Base-by-base conservation (phyloP, 2,113 vertebrate species). In the Scophthalmus maximus region DNA sequence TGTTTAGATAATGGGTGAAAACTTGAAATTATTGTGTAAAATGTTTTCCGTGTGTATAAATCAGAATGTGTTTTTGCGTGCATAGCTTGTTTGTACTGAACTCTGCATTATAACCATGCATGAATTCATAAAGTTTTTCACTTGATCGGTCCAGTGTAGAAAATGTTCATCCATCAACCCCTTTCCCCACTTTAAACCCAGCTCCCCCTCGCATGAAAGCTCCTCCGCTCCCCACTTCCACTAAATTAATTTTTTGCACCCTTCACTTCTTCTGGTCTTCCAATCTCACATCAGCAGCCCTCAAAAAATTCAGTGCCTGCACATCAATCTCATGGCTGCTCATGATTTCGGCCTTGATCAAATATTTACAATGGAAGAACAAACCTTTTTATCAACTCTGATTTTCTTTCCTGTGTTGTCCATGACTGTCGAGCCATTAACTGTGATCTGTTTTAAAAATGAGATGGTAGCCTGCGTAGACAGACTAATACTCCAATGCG, bases 331-430 rank as follows among this genome's bases (percentile, higher is more conserved):
- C 55, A 72, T 17, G 47, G 42, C 70, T 56, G 47, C 58, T 38
- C 38, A 15, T 70, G 67, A 78, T 81, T 87, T 87, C 78, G 78
- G 76, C 72, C 72, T 70, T 73, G 52, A 86, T 87, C 81, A 86
- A 85, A 90, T 84, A 82, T 89, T 82, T 85, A 79, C 74, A 76
- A 71, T 60, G 51, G 62, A 42, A 71, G 17, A 20, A 49, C 76
- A 74, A 63, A 77, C 52, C 69, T 69, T 65, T 57, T 52, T 65
- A 17, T 62, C 17, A 22, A 60, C 15, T 52, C 25, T 29, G 18
- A 69, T 62, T 42, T 76, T 47, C 20, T 22, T 47, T 38, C 47
- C 12, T 36, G 8, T 53, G 44, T 50, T 36, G 38, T 63, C n/a
- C 53, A 9, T 5, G 0, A 9, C 25, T 52, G 42, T 29, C 1